These are phyloP conservation scores for Willisornis vidua DNA, from an alignment of 2,113 vertebrate species.

Conservation along the genomic window DNA sequence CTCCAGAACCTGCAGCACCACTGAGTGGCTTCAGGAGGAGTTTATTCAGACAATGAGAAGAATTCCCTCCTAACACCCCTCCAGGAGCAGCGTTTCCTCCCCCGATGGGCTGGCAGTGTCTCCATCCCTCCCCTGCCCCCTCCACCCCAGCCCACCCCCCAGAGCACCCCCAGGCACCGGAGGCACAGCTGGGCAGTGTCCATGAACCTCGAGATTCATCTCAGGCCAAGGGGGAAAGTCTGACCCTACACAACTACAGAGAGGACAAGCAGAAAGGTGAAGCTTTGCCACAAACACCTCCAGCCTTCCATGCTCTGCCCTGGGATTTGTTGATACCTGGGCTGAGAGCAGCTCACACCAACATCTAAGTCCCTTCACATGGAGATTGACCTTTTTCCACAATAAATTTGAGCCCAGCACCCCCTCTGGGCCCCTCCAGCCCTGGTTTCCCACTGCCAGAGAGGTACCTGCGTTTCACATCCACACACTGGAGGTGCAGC, in stretches of 20 bases:
- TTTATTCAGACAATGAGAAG: background rate
- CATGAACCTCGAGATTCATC: fast-evolving
- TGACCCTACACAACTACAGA: background rate
- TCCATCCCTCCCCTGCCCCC: background rate
- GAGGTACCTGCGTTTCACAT: conserved; percentile 52
- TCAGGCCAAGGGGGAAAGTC: background rate
- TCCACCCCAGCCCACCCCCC: background rate
- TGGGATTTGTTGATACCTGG: background rate
- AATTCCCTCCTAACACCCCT: background rate
- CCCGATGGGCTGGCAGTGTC: fast-evolving
- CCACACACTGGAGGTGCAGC: conserved; percentile 18
- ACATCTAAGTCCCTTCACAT: background rate
- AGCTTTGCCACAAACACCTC: background rate
- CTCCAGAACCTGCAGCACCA: background rate
- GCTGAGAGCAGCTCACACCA: background rate
- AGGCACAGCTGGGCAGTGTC: fast-evolving
- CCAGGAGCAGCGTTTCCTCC: background rate
- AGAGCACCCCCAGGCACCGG: background rate
- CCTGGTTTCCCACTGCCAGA: conserved; percentile 26
- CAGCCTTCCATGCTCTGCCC: background rate
- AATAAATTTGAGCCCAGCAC: background rate
- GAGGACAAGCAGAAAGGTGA: background rate
- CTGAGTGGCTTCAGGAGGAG: background rate
- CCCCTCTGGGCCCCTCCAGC: background rate
- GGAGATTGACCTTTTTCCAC: background rate